Evolutionary conservation across 2,888 invertebrate genomes (phyloP).

Genomic region (Epirrita christyi): DNA sequence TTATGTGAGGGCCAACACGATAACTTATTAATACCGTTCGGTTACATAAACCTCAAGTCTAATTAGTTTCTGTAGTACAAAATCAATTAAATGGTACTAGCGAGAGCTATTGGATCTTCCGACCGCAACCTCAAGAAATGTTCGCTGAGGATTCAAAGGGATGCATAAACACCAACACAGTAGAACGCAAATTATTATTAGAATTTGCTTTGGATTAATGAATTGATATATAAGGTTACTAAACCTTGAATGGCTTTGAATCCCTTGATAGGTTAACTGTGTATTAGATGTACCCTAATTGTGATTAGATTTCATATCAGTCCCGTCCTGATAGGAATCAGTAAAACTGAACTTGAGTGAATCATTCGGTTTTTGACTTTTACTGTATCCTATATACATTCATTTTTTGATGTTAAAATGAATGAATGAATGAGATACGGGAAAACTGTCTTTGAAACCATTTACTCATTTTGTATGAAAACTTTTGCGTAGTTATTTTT

Average conservation of each 20-base stretch:
- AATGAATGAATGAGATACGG: too few relatives aligned
- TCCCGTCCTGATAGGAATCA: too few relatives aligned
- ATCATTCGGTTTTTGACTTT: too few relatives aligned
- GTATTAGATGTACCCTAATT: too few relatives aligned
- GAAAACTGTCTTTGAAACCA: too few relatives aligned
- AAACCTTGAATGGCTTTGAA: conserved; percentile 1
- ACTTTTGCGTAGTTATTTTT: too few relatives aligned
- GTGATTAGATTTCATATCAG: too few relatives aligned
- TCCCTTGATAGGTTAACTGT: background rate
- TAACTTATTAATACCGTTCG: conserved; percentile 75
- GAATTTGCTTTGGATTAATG: conserved; percentile 44
- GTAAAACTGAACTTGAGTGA: too few relatives aligned
- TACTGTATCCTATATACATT: too few relatives aligned
- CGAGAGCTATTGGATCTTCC: conserved; percentile 58
- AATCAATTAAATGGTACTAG: conserved; percentile 80
- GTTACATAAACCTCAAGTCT: conserved; percentile 79
- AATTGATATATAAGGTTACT: conserved; percentile 29
- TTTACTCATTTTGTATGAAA: too few relatives aligned
- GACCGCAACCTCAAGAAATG: conserved; percentile 73
- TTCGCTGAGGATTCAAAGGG: conserved; percentile 66
- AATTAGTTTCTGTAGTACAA: conserved; percentile 80
- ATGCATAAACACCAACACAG: conserved; percentile 53
- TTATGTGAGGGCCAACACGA: conserved; percentile 64
- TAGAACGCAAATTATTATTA: conserved; percentile 54
- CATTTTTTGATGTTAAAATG: too few relatives aligned